Evolutionary conservation across 2,888 invertebrate genomes (phyloP), one percentile per base, ranked within the genome.

Genomic region (Drosophila monieri): DNA sequence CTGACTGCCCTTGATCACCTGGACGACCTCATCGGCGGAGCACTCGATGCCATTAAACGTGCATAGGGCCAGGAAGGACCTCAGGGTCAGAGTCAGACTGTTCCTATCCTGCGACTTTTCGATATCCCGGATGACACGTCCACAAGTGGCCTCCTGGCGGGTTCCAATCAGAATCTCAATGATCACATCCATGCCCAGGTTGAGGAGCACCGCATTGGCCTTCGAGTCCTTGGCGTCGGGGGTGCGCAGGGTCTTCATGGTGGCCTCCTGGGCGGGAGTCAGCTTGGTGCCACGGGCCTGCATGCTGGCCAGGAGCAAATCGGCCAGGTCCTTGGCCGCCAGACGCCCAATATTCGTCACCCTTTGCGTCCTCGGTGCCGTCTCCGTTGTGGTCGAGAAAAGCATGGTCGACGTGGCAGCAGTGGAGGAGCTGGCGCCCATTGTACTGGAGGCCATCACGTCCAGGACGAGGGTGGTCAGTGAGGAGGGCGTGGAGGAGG

Each of bases 311-410:
- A 71, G 6, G 0, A 83, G 88, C 2, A 83, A 61, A 64, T 83
- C 81, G 9, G 88, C 88, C 15, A 83, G 41, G 68, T 83, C 81
- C 59, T 78, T 87, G 46, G 88, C 74, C 1, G 85, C 81, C 76
- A 83, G 14, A 0, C 70, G 70, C 6, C 81, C 81, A 0, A 81
- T 73, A 5, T 73, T 51, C 1, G 59, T 67, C 9, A 69, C 52
- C 3, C 44, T 46, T 41, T 18, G 35, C 2, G 35, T 14, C 35
- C 35, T 35, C 6, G 18, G 39, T 3, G 14, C 18, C 39, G 39
- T n/a, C 18, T 41, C 39, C 15, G 39, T 1, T 47, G 67, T 6
- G 32, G 8, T 10, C 5, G 35, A n/a, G 35, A 32, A 32, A 12
- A 23, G 8, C 1, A 14, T 30, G 21, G 37, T n/a, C 2, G 6